Evolutionary conservation across 2,113 vertebrate species (phyloP), one percentile per base, ranked within the genome.

Genomic region (Melanerpes formicivorus): DNA sequence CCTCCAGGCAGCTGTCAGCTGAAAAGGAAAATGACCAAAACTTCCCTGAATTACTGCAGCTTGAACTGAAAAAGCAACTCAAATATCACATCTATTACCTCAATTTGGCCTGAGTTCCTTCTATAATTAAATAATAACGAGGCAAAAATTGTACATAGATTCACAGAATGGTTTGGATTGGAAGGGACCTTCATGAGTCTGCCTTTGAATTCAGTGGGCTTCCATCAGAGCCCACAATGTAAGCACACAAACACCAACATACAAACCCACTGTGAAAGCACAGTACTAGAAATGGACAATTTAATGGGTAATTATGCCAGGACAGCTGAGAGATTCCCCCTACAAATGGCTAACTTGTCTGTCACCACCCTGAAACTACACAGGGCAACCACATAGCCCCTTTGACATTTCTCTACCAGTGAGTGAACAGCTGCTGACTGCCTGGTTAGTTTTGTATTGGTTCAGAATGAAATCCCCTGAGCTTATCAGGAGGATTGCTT

Each of bases 311-410:
- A 66, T 48, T 69, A 74, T 81, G 73, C 44, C 55, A 23, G 60
- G 64, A 46, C 64, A 42, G 14, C 30, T 82, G 19, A 7, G 26
- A 26, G 8, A 6, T 40, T 70, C 8, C 32, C 25, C 79, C 55
- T 70, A 18, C 9, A 54, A 69, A 34, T 4, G 8, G 21, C 11
- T 46, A 34, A 32, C 12, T 91, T 60, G 59, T 85, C 83, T 46
- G 7, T 19, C 15, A 1, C 46, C 18, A 25, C 9, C 30, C 50
- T 87, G 78, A 52, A 72, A 46, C 15, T 6, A 30, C 0, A 0
- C 18, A 76, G 44, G 22, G 40, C 25, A 37, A 59, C 17, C 58
- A 64, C 0, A 0, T 19, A 66, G 50, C 5, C 34, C 19, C 46
- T 70, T 4, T 18, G 27, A 48, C 17, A 18, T 34, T 58, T 79